phyloP scores from a whole-genome alignment of 2,888 invertebrate genomes.

The Folsomia candida region DNA sequence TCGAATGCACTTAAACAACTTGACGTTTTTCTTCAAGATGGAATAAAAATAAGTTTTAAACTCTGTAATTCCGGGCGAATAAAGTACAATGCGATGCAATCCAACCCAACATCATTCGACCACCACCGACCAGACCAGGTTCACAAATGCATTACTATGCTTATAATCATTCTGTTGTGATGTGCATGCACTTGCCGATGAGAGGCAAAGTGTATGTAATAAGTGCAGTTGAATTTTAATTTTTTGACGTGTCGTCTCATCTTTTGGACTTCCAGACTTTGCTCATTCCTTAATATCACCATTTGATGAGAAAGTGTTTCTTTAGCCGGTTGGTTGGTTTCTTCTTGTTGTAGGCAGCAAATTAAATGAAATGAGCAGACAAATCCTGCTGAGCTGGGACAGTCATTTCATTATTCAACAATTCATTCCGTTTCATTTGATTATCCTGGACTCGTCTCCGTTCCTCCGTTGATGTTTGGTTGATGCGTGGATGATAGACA shows the following conservation, averaged over 20 bases:
- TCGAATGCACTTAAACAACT: neutral
- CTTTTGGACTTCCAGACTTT: too few species aligned
- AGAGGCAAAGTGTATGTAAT: neutral
- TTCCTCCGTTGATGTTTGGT: too few species aligned
- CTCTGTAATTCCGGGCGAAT: neutral
- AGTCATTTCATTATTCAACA: slow-evolving; percentile 13
- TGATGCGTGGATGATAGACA: neutral
- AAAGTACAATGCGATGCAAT: neutral
- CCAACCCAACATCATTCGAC: neutral
- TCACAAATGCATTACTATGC: neutral
- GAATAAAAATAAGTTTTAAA: neutral
- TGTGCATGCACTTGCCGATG: too few species aligned
- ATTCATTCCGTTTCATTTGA: slow-evolving; percentile 39
- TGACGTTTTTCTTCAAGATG: neutral
- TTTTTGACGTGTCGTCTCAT: neutral
- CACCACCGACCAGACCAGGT: neutral
- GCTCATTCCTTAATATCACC: too few species aligned
- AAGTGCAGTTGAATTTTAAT: neutral
- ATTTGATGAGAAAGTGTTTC: neutral
- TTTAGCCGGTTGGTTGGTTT: neutral
- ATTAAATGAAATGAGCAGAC: neutral
- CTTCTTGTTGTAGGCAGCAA: neutral
- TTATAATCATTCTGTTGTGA: too few species aligned
- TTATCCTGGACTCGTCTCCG: too few species aligned
- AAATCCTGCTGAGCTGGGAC: slow-evolving; percentile 10